Evolutionary conservation across 2,888 invertebrate genomes (phyloP).

Genomic region (Campopleginae sp.): DNA sequence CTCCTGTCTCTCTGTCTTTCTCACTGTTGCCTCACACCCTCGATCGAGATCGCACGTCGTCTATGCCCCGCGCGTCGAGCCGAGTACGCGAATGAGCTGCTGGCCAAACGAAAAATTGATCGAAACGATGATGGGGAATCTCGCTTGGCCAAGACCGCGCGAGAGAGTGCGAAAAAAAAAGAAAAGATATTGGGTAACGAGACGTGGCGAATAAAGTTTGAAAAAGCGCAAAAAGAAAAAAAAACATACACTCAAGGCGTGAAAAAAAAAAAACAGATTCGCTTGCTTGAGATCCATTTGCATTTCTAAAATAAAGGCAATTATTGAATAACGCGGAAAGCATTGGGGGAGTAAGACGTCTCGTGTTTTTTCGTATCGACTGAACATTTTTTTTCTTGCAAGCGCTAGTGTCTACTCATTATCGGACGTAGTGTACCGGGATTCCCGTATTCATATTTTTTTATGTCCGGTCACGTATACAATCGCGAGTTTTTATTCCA

Average conservation of each 20-base stretch:
- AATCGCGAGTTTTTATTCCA: slow-evolving; percentile 34
- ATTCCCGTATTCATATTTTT: slow-evolving; percentile 36
- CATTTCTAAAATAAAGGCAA: neutral
- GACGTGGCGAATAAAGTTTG: slow-evolving; percentile 15
- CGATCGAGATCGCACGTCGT: slow-evolving; percentile 50
- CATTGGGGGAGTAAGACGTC: neutral
- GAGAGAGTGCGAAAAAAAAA: neutral
- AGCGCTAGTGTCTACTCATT: neutral
- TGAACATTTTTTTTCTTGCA: neutral
- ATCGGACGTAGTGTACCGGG: slow-evolving; percentile 21
- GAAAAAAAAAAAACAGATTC: neutral
- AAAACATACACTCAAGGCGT: neutral
- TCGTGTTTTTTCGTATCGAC: neutral
- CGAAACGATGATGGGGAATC: slow-evolving; percentile 48
- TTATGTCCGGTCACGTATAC: slow-evolving; percentile 35
- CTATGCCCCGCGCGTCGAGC: slow-evolving; percentile 38
- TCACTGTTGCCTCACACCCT: slow-evolving; percentile 8
- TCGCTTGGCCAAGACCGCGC: neutral
- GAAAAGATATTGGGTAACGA: slow-evolving; percentile 11
- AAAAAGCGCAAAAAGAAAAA: neutral
- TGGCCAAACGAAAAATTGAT: slow-evolving; percentile 59
- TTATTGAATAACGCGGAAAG: neutral
- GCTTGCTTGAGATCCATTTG: neutral
- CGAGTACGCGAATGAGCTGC: slow-evolving; percentile 30
- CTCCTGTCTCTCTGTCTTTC: slow-evolving; percentile 20